Evolutionary conservation across 1,140 invertebrate species (phyloP), one percentile per base, ranked within the genome.

Genomic region (Meteorus sp.): DNA sequence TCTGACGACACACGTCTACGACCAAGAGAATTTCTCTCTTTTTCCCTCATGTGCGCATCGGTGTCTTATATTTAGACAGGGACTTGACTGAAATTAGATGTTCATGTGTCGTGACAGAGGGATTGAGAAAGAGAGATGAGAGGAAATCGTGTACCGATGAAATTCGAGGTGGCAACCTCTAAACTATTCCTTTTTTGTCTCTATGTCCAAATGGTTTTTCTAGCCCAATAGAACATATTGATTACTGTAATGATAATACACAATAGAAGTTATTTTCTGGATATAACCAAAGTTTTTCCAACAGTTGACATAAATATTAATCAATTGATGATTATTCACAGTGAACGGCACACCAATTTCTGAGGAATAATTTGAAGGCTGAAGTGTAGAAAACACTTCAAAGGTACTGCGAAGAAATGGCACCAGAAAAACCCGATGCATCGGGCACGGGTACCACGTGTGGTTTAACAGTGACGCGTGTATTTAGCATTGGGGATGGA

Each of bases 391-490:
- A 41, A 52, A 31, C 19, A 33, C 20, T 33, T 48, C 19, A 37
- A 5, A 43, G 19, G 7, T 15, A n/a, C 6, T 13, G 22, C n/a
- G 29, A 17, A 64, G 71, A 70, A 60, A 80, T 80, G 78, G 76
- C 78, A 64, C 78, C 78, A 43, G 78, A 80, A 61, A 78, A 76
- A 60, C 76, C 78, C 39, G 78, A 80, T 60, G 63, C 75, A 59
- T 71, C 75, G n/a, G 75, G 62, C 13, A 66, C 75, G 56, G 76
- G 75, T 63, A 69, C 66, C 48, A 67, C 58, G 4, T 66, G 67
- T 53, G 67, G 64, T 64, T 44, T 72, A 29, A 70, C 64, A 7
- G 67, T 69, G 5, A 70, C 71, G n/a, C 71, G 70, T 41, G 68
- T 65, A 19, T 70, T 66, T 13, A 72, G 54, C 61, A 69, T 70